Base-by-base conservation (phyloP, 2,113 vertebrate genomes). In the Podiceps cristatus region DNA sequence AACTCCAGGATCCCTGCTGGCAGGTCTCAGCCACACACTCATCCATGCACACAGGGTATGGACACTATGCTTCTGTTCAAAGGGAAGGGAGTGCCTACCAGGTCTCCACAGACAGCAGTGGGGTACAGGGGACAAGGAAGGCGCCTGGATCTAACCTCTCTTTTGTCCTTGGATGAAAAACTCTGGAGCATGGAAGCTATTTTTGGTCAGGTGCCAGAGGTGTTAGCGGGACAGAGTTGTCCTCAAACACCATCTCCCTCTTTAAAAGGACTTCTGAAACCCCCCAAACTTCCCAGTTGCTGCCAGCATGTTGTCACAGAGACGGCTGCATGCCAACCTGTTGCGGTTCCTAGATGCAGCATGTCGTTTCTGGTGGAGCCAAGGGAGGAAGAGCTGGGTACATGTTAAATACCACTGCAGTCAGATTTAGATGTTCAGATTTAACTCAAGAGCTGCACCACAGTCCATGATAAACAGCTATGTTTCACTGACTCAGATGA, bases 41-140 rank as follows among this genome's bases (percentile, higher is more conserved):
- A 63, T 47, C 40, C 44, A 40, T 10, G 9, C 7, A 18, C 47
- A 87, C 1, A 1, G 9, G 4, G 27, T 23, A 67, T 0, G 6
- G 50, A 49, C 14, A 35, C 11, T 44, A 33, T 20, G 29, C 24
- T 89, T 64, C 71, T 68, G 9, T 49, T 71, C 52, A 82, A 69
- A 81, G 50, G 40, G 18, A 35, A 20, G 7, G 20, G 37, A 93
- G 14, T 25, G 10, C 24, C 35, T 78, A 52, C 10, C 47, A 56
- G 47, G 18, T 53, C 69, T 81, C 74, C 55, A 85, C 50, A 81
- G 56, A 44, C 56, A 78, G 42, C 40, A 71, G 74, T 6, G 44
- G 27, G 86, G 24, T 29, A 69, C 0, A 80, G 75, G 82, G 8
- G 11, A 67, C 31, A 82, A 67, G 22, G 52, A 89, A 80, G 9